A percentile compares a stretch with the other conserved stretches of the same genome.
phyloP scores from a whole-genome alignment of 2,888 invertebrate species.

The Plutella xylostella region DNA sequence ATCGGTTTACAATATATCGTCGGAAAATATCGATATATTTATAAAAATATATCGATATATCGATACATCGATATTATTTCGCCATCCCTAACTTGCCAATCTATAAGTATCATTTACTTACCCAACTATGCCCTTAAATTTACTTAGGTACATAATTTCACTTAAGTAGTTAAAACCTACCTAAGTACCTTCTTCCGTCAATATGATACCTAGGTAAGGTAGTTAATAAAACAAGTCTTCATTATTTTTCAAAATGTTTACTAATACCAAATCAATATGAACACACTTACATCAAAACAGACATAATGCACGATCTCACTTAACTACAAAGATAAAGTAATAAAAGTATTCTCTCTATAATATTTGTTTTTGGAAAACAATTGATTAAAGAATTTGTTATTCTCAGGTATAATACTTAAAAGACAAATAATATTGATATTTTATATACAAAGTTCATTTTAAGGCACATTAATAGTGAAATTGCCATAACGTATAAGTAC shows the following conservation, averaged over 20 bases:
- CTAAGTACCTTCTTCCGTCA: too few species aligned
- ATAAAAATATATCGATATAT: too few species aligned
- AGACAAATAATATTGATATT: slow-evolving; percentile 36
- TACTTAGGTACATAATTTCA: too few species aligned
- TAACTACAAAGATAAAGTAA: slow-evolving; percentile 37
- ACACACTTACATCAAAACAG: slow-evolving; percentile 68
- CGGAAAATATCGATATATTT: too few species aligned
- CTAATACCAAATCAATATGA: slow-evolving; percentile 68
- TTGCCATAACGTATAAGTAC: slow-evolving; percentile 60
- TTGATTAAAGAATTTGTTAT: slow-evolving; percentile 48
- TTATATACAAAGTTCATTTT: slow-evolving; percentile 59
- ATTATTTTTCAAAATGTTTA: slow-evolving; percentile 58
- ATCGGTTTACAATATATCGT: too few species aligned
- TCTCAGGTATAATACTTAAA: slow-evolving; percentile 53
- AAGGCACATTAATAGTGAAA: slow-evolving; percentile 54
- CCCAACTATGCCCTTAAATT: too few species aligned
- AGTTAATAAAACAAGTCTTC: background rate
- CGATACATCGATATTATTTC: too few species aligned
- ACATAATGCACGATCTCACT: slow-evolving; percentile 69
- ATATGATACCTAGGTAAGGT: too few species aligned
- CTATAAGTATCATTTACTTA: too few species aligned
- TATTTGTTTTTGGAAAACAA: slow-evolving; percentile 66
- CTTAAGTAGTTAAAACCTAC: too few species aligned
- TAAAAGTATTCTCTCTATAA: slow-evolving; percentile 45
- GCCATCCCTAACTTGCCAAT: too few species aligned